Base-by-base conservation (phyloP, 2,888 invertebrate species). In the Hydrotaea diabolus region DNA sequence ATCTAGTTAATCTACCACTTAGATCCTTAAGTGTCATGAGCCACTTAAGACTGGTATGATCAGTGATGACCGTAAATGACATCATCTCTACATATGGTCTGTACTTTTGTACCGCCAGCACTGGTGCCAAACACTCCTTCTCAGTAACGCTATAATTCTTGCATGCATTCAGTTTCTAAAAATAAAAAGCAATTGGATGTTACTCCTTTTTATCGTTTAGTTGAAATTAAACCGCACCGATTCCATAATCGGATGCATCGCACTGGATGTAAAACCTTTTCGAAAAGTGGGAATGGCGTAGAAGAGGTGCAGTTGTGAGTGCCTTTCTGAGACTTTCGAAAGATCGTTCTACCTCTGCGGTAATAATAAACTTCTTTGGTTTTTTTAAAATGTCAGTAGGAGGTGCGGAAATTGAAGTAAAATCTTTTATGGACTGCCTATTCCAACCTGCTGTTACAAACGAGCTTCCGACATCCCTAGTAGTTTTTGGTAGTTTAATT, bases 131-230 rank as follows among this genome's bases (percentile, higher is more conserved):
- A 74, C 83, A 85, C 17, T 86, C 81, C 17, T 79, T 53, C 55
- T 83, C 83, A 1, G 81, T 83, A 83, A 1, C 72, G 53, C 0
- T 78, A 53, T 23, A 83, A 81, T 49, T 76, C 77, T 17, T 77
- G 36, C 36, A 36, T 5, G 36, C 3, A 36, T 36, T 36, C 3
- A 0, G 85, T 43, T 0, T 74, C 82, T 4, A 81, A 2, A 8
- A 19, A 4, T 31, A 75, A 13, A 77, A 77, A 13, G 77, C 66
- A 1, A 77, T 77, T 3, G 77, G 66, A 15, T 76, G 76, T 43
- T 59, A 21, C 7, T 62, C 62, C 0, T 31, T 31, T 15, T 15
- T 26, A 15, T 57, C 39, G 8, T 55, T 39, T 0, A 31, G 21
- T 36, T 73, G 72, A 13, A 13, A 73, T n/a, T 53, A 36, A 36